phyloP scores from a whole-genome alignment of 2,888 invertebrate genomes.

The Drosophila subquinaria region DNA sequence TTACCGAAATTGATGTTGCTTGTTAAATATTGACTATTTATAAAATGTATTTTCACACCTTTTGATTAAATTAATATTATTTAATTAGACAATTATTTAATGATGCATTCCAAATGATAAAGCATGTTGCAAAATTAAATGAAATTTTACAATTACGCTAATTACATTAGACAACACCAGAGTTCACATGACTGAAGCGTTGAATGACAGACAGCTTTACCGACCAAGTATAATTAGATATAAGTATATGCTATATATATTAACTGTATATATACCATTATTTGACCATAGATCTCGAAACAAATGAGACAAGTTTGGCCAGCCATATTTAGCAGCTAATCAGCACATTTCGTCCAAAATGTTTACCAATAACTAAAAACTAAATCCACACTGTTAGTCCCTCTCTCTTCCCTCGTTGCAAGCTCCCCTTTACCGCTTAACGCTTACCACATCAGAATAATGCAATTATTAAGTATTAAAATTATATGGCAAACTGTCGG shows the following conservation, averaged over 20 bases:
- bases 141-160: constrained; percentile 33
- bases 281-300: background rate
- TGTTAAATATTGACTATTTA: background rate
- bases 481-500: constrained; percentile 58
- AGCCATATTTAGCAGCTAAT: too few relatives aligned
- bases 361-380: constrained; percentile 29
- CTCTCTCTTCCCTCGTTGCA: background rate
- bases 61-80: constrained; percentile 25
- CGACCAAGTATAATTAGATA: constrained; percentile 1
- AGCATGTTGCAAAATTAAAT: constrained; percentile 23
- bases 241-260: background rate
- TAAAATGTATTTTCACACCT: constrained; percentile 12
- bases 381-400: background rate
- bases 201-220: background rate
- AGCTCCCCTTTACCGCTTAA: background rate
- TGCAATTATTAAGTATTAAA: constrained; percentile 77
- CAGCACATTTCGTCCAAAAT: constrained; percentile 62
- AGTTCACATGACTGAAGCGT: constrained; percentile 56
- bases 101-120: constrained; percentile 30
- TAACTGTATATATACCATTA: background rate
- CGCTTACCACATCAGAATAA: constrained; percentile 40
- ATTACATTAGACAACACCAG: constrained; percentile 51
- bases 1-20: background rate
- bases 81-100: constrained; percentile 35
- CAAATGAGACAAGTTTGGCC: background rate